Evolutionary conservation across 2,113 vertebrate genomes (phyloP), one percentile per base, ranked within the genome.

Genomic region (Lophura nycthemera): DNA sequence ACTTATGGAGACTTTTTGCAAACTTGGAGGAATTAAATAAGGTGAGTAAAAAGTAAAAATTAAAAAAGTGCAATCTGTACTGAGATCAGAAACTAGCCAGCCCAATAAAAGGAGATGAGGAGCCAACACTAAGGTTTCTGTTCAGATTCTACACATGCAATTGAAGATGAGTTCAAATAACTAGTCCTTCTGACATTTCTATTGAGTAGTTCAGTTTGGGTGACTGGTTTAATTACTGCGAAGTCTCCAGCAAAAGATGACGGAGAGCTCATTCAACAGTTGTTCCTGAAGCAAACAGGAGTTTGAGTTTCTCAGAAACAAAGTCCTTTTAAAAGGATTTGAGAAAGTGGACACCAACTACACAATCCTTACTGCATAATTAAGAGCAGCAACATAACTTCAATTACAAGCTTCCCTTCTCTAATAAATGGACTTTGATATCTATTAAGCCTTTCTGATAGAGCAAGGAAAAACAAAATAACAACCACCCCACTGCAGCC

Each of bases 21-120:
- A 99, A 99, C 93, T 98, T 99, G 90, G 98, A 98, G 25, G 98
- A 98, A 66, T 97, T 99, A 92, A 99, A 98, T 94, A 97, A 99
- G 99, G 99, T 99, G 94, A 98, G 97, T 88, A 22, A 47, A 86
- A 72, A 42, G 74, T 18, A 19, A 25, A 22, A 64, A 40, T 27
- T 38, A 13, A 81, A 56, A 32, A 83, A 64, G 11, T 40, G 21
- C 4, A 66, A 83, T 6, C 19, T 63, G 59, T 21, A 27, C 12
- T 63, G 11, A 84, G 42, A 32, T 14, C 7, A 75, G 42, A 69
- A 86, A 72, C 56, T 32, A 64, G 72, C 20, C 11, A 71, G 17
- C 3, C 6, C 36, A 36, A 4, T 19, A 69, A 72, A 74, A 77
- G 22, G 36, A 80, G 8, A 57, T 0, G 2, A 65, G 11, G 60